Base-by-base conservation (phyloP, 2,888 invertebrate genomes). In the Papilio gigon region DNA sequence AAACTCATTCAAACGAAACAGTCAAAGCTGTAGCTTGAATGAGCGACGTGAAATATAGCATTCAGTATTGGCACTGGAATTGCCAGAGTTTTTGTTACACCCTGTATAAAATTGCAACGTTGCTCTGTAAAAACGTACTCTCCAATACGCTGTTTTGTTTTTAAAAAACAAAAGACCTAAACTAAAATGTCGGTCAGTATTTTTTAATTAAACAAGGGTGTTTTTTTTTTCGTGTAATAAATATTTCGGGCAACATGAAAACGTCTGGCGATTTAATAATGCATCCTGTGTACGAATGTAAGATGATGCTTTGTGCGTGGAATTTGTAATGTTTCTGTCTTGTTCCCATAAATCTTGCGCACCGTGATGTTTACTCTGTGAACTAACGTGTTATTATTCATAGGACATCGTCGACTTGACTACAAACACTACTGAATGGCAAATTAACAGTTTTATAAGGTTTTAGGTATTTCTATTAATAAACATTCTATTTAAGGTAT, bases 371-470 rank as follows among this genome's bases (percentile, higher is more conserved):
- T 68, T 68, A 68, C 35, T 37, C 60, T 33, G 63, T 20, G 68
- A 63, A 44, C 63, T 68, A 68, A 44, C 30, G 25, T 44, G 35
- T 68, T 68, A 68, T 63, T 68, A 68, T 67, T 67, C 67, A 67
- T 67, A 44, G 62, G 30, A 62, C 62, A 62, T 67, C 67, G 53
- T 17, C 62, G 67, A 56, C 62, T 56, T 67, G 67, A 62, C 67
- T 62, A 44, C 67, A 56, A 62, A 42, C 40, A 33, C 40, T 44
- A 44, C 62, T 67, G 67, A 63, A 67, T 63, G 62, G 62, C 56
- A 67, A 67, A 67, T 67, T 67, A 67, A 63, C 62, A 17, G 67
- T n/a, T 47, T 67, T 62, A 42, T 67, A 62, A 27, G 30, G 44
- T 40, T 63, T 50, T 44, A 59, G 58, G 27, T 27, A 25, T 61